These are phyloP conservation scores for Lamellibrachia satsuma DNA, from an alignment of 2,888 invertebrate species.

Conservation along the genomic window DNA sequence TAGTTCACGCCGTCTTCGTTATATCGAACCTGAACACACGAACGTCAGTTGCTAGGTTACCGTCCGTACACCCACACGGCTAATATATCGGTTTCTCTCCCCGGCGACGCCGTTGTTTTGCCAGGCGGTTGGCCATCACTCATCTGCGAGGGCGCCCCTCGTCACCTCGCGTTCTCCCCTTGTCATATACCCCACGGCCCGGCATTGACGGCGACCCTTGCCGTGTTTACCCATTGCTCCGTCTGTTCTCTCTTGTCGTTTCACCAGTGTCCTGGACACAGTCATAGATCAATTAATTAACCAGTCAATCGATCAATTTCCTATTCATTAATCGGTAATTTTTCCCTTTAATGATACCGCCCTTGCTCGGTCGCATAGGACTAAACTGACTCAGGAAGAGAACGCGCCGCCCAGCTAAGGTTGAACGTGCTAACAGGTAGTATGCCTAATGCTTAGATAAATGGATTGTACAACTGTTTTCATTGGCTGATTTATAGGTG, in stretches of 20 bases:
- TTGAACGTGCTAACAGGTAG: background rate
- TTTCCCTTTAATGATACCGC: background rate
- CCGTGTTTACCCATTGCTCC: background rate
- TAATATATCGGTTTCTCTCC: background rate
- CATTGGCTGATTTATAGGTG: background rate
- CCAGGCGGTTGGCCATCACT: background rate
- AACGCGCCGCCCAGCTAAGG: background rate
- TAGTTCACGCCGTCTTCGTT: too few species aligned
- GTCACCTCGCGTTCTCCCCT: background rate
- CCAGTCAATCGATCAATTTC: background rate
- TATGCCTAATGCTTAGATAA: background rate
- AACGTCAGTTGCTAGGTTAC: background rate
- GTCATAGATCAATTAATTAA: background rate
- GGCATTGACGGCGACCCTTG: background rate
- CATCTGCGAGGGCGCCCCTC: background rate
- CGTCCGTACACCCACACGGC: background rate
- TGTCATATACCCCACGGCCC: background rate
- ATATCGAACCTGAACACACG: background rate
- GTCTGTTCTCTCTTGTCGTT: background rate
- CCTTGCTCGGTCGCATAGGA: background rate
- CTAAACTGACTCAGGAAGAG: background rate
- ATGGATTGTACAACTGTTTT: background rate
- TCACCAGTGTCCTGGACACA: background rate
- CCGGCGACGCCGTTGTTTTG: background rate
- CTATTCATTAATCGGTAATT: background rate